Conservation (phyloP, 1,140 invertebrate species). For the Drosophila yakuba region DNA sequence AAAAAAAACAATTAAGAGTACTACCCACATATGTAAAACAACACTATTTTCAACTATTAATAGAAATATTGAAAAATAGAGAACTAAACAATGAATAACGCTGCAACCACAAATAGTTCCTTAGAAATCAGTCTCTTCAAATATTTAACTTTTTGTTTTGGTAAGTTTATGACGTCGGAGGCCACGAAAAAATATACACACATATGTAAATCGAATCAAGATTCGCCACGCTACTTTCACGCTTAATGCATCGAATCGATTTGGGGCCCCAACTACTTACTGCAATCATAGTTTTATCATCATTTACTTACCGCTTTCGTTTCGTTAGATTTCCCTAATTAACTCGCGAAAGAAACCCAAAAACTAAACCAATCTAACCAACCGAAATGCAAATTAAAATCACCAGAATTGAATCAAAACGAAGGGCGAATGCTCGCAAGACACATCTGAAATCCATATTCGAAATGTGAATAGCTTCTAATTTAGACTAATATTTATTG, state of each 20-base stretch:
- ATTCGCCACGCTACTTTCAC: constrained; percentile 31
- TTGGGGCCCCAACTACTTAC: constrained; percentile 27
- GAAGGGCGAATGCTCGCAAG: constrained; percentile 8
- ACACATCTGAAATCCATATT: constrained; percentile 52
- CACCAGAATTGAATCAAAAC: constrained; percentile 2
- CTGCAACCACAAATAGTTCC: constrained; percentile 45
- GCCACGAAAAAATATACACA: constrained; percentile 10
- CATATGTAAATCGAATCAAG: constrained; percentile 18
- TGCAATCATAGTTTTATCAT: constrained; percentile 38
- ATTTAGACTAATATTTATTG: constrained; percentile 56
- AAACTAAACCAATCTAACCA: constrained; percentile 6
- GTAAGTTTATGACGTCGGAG: constrained; percentile 66
- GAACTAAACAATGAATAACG: constrained; percentile 27
- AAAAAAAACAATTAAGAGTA: constrained; percentile 36
- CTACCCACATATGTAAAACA: constrained; percentile 50
- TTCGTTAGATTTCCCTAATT: constrained; percentile 31
- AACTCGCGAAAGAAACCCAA: constrained; percentile 28
- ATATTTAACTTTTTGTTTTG: constrained; percentile 69
- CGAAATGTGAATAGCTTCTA: constrained; percentile 44
- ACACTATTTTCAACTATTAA: constrained; percentile 35
- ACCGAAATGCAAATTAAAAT: constrained; percentile 2
- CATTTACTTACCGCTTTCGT: constrained; percentile 34
- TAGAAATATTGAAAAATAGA: constrained; percentile 20
- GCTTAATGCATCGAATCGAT: constrained; percentile 18
- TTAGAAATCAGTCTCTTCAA: constrained; percentile 48